phyloP scores from a whole-genome alignment of 2,113 vertebrate species.

The Archilochus colubris region DNA sequence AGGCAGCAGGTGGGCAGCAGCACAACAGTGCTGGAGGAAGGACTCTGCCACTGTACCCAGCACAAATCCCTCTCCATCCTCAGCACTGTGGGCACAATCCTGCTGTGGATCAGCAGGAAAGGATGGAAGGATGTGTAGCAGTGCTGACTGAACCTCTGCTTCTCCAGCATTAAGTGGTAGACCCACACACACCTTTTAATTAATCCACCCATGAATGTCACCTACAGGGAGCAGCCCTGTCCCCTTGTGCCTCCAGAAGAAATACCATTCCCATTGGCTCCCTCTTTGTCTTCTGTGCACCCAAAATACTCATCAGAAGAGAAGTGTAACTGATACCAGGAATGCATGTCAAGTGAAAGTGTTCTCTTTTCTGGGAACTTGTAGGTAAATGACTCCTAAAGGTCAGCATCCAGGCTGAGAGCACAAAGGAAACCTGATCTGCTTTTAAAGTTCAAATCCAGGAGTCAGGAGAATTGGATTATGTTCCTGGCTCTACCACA shows the following conservation, averaged over 20 bases:
- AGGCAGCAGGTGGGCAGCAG: too few relatives aligned
- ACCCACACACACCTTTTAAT: neutral
- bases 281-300: constrained; percentile 46
- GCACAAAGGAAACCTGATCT: constrained; percentile 63
- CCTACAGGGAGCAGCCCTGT: neutral
- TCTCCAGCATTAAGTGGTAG: neutral
- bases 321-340: constrained; percentile 35
- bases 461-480: constrained; percentile 51
- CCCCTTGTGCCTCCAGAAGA: neutral
- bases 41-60: neutral
- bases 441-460: constrained; percentile 56
- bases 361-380: constrained; percentile 47
- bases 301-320: constrained; percentile 62
- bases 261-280: constrained; percentile 23
- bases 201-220: neutral
- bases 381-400: constrained; percentile 47
- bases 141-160: neutral
- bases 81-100: neutral
- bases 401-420: constrained; percentile 40
- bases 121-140: neutral
- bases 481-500: constrained; percentile 24
- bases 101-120: neutral
- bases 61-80: neutral
- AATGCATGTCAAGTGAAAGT: constrained; percentile 71
- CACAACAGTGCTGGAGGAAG: neutral